Evolutionary conservation across 1,140 invertebrate genomes (phyloP).

Genomic region (Venturia canescens): DNA sequence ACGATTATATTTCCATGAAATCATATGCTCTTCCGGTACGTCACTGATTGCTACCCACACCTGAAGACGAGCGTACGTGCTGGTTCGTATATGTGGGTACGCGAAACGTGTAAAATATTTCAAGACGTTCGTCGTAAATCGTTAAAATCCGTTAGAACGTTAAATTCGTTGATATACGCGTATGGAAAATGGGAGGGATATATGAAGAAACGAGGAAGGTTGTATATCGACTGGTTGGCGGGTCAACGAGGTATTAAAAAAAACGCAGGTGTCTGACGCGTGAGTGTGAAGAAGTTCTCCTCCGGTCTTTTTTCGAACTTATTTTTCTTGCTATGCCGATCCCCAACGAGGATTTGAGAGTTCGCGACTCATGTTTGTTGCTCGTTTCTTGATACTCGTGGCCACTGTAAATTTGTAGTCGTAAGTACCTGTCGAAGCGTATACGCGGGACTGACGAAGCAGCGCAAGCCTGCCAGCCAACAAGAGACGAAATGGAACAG

Average conservation of each 20-base stretch:
- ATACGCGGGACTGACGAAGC: background rate
- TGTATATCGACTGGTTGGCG: background rate
- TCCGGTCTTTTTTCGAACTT: too few species aligned
- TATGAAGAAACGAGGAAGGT: background rate
- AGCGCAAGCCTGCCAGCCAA: background rate
- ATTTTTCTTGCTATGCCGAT: background rate
- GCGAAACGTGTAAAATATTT: background rate
- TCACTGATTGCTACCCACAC: too few species aligned
- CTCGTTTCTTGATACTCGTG: conserved; percentile 17
- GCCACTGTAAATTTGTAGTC: conserved; percentile 48
- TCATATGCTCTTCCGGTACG: too few species aligned
- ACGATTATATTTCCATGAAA: too few species aligned
- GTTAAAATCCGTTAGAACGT: conserved; percentile 10
- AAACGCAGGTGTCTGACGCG: background rate
- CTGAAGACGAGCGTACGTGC: too few species aligned
- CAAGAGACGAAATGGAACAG: background rate
- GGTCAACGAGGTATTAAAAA: conserved; percentile 1
- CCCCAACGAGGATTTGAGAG: conserved; percentile 17
- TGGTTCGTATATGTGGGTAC: too few species aligned
- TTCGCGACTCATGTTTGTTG: background rate
- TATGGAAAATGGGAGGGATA: background rate
- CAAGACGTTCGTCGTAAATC: background rate
- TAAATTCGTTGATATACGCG: background rate
- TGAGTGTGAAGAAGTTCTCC: background rate
- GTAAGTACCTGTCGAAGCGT: conserved; percentile 49